Evolutionary conservation across 2,888 invertebrate genomes (phyloP).

Genomic region (Microplitis manilae): DNA sequence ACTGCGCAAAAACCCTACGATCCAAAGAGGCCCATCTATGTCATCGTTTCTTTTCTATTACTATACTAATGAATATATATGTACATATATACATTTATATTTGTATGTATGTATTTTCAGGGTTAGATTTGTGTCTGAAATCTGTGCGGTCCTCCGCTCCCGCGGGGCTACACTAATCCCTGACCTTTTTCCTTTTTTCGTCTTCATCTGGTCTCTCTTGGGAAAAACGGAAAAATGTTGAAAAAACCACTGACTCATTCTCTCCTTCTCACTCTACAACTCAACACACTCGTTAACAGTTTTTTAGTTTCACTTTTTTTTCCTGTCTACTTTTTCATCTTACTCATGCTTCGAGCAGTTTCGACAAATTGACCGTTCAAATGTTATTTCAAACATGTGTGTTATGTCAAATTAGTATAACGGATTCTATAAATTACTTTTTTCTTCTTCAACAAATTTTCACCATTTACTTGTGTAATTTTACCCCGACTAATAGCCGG

Average conservation of each 20-base stretch:
- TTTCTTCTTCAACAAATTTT: not conserved
- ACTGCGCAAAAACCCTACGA: constrained; percentile 15
- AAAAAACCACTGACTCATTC: constrained; percentile 25
- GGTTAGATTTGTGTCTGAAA: constrained; percentile 51
- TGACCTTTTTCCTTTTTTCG: constrained; percentile 52
- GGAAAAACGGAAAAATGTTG: constrained; percentile 49
- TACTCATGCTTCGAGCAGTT: not conserved
- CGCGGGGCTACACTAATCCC: constrained; percentile 58
- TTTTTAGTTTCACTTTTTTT: constrained; percentile 28
- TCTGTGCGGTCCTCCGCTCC: constrained; percentile 52
- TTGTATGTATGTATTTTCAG: constrained; percentile 8
- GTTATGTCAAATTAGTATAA: constrained; percentile 47
- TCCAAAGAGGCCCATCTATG: constrained; percentile 33
- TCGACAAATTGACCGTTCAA: constrained; percentile 3
- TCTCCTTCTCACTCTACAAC: constrained; percentile 8
- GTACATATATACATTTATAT: not conserved
- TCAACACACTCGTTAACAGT: not conserved
- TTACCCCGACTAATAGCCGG: not conserved
- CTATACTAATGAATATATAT: not conserved
- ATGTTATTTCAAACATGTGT: constrained; percentile 53
- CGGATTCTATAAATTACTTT: not conserved
- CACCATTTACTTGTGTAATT: not conserved
- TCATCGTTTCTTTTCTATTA: constrained; percentile 18
- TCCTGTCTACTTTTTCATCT: not conserved
- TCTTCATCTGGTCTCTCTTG: constrained; percentile 40